phyloP scores from a whole-genome alignment of 2,888 invertebrate genomes.

The Eilema sororculum region DNA sequence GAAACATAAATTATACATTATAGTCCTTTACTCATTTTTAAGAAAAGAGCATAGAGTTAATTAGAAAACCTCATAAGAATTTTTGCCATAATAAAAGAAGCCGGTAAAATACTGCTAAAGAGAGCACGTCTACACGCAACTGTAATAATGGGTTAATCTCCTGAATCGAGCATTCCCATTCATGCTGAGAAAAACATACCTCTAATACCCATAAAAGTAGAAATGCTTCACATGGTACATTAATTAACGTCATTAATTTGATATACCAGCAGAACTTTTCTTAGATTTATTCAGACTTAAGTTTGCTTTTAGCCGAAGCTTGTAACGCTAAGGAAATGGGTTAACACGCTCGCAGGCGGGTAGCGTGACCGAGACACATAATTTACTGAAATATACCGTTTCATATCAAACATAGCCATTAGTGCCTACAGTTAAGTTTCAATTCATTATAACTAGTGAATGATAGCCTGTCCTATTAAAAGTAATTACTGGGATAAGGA shows the following conservation, averaged over 20 bases:
- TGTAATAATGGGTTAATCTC: background rate
- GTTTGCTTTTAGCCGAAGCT: slow-evolving; percentile 11
- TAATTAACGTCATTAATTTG: slow-evolving; percentile 11
- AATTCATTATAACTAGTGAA: slow-evolving; percentile 20
- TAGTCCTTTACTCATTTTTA: no score
- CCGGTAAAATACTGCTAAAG: background rate
- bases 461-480: slow-evolving; percentile 15
- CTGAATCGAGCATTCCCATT: background rate
- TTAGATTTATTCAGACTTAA: slow-evolving; percentile 6
- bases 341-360: slow-evolving; percentile 32
- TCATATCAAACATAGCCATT: slow-evolving; percentile 22
- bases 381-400: slow-evolving; percentile 34
- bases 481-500: slow-evolving; percentile 3
- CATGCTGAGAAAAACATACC: background rate
- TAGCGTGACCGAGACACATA: slow-evolving; percentile 43
- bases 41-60: no score
- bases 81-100: background rate
- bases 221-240: background rate
- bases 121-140: background rate
- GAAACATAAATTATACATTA: no score
- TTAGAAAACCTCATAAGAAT: no score
- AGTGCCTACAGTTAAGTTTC: slow-evolving; percentile 17
- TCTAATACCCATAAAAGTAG: background rate
- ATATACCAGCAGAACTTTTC: slow-evolving; percentile 9
- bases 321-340: slow-evolving; percentile 38